Conservation (phyloP, 2,113 vertebrate genomes). For the Xenopus borealis region DNA sequence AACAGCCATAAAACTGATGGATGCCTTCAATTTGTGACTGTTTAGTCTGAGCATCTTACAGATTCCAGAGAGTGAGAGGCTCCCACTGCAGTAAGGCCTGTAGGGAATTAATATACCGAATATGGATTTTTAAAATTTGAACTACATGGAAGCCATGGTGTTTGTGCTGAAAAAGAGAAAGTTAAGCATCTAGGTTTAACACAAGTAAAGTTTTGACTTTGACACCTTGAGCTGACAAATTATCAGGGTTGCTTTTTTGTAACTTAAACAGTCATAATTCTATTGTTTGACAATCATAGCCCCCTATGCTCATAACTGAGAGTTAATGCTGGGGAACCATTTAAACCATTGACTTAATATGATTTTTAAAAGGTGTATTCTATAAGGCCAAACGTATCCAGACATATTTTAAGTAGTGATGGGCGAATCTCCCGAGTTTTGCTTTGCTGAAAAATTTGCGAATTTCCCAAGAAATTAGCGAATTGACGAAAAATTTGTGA, state of each 20-base stretch:
- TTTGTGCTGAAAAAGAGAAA: constrained; percentile 19
- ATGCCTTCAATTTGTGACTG: constrained; percentile 46
- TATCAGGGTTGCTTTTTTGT: constrained; percentile 14
- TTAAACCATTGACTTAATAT: no score
- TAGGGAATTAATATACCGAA: constrained; percentile 14
- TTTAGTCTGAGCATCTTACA: constrained; percentile 39
- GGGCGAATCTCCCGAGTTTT: no score
- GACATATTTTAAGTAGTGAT: no score
- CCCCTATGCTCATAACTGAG: no score
- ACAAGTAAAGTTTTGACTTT: constrained; percentile 3
- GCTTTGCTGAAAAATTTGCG: no score
- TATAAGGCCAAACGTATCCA: no score
- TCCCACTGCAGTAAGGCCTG: constrained; percentile 14
- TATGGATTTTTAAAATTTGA: constrained; percentile 23
- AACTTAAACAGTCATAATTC: constrained; percentile 22
- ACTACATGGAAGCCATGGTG: constrained; percentile 6
- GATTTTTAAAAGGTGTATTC: no score
- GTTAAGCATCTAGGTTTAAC: not conserved
- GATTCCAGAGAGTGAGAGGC: constrained; percentile 19
- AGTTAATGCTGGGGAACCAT: no score
- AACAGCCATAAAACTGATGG: constrained; percentile 44
- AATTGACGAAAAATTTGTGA: no score
- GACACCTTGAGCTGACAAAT: constrained; percentile 25
- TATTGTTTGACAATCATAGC: no score
- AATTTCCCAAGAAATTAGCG: no score